These are phyloP conservation scores for Anguilla rostrata DNA, from an alignment of 2,113 vertebrate genomes.

Conservation along the genomic window DNA sequence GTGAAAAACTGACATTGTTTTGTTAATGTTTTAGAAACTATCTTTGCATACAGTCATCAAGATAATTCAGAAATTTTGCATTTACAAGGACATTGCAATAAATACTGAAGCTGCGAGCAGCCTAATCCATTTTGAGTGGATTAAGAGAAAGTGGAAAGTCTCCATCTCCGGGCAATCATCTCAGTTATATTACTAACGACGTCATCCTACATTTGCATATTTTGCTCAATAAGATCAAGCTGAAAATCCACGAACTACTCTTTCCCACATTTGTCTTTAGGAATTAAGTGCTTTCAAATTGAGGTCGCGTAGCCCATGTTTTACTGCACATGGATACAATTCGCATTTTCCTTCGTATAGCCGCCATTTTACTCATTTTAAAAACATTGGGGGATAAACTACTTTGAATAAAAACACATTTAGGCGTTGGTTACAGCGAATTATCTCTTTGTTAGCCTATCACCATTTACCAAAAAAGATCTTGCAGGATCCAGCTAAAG, in stretches of 20 bases:
- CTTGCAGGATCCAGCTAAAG: conserved; percentile 62
- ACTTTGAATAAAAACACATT: conserved; percentile 12
- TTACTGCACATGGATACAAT: not conserved
- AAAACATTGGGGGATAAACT: conserved; percentile 11
- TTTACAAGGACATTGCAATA: not conserved
- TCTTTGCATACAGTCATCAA: too few relatives aligned
- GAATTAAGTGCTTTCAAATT: not conserved
- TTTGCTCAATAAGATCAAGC: not conserved
- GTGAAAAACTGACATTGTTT: too few relatives aligned
- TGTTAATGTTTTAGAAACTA: too few relatives aligned
- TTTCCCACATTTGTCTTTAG: not conserved
- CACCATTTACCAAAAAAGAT: conserved; percentile 40
- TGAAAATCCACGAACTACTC: not conserved
- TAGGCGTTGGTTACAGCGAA: conserved; percentile 26
- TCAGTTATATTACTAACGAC: not conserved
- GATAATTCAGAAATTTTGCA: not conserved
- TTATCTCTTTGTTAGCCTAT: conserved; percentile 29
- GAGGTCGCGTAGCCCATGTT: not conserved
- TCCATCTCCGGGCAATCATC: not conserved
- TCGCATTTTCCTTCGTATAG: not conserved
- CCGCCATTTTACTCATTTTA: not conserved
- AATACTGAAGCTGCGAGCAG: not conserved
- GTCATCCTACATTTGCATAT: not conserved
- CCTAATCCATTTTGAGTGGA: not conserved
- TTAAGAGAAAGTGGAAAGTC: not conserved